Evolutionary conservation across 2,888 invertebrate species (phyloP), one percentile per base, ranked within the genome.

Genomic region (Electrophaes corylata): DNA sequence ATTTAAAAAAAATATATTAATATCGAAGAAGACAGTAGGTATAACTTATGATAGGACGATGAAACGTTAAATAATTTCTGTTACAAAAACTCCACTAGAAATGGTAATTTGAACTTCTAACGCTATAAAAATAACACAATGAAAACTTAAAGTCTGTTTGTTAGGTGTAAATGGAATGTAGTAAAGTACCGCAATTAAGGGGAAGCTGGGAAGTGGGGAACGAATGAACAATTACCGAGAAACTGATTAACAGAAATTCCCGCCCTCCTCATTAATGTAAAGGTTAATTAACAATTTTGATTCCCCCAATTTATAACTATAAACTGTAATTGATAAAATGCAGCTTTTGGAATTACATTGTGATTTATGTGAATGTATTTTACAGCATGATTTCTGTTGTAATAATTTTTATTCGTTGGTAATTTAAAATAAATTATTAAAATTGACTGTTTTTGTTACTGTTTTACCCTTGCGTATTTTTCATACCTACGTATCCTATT

Each of bases 161-260:
- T 37, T 29, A 37, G 57, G 60, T 62, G 61, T 57, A 58, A 66
- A 62, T 63, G 58, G 54, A 44, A 69, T 68, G 67, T 68, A 70
- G 69, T 69, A 70, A 77, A 76, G 71, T 70, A 71, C 60, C 59
- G 64, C 64, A 67, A 67, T 68, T 67, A 59, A 60, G 64, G 66
- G 60, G 64, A 40, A 35, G 37, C 23, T 46, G 59, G 63, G 67
- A 62, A 41, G 51, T 47, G 60, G 58, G 65, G 26, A 29, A 29
- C 26, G 69, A 66, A 66, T 71, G 71, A 73, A 72, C 72, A 73
- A 76, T 76, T 68, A 72, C 72, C 60, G 43, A 61, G 62, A 57
- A 69, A 67, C 78, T 72, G 69, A 79, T 74, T 72, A 75, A 74
- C 70, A 70, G 57, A 61, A 72, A 62, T 62, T 71, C 66, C 71